These are phyloP conservation scores for Drosophila leontia DNA, from an alignment of 1,140 invertebrate species.

Conservation along the genomic window DNA sequence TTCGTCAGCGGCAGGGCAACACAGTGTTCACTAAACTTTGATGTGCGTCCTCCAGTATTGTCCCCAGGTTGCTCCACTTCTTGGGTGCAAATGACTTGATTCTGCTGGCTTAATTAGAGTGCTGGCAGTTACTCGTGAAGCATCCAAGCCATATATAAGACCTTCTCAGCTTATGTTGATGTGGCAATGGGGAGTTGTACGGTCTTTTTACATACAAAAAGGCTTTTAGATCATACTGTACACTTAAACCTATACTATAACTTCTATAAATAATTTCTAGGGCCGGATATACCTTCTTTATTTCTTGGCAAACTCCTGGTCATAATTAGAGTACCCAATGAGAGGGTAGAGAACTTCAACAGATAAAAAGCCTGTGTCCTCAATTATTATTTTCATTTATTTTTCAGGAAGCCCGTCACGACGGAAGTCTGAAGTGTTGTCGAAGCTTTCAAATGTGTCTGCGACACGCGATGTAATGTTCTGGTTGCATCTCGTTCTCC, in stretches of 20 bases:
- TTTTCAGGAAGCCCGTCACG: slow-evolving; percentile 30
- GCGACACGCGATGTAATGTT: slow-evolving; percentile 74
- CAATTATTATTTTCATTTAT: slow-evolving; percentile 53
- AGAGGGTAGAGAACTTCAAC: neutral
- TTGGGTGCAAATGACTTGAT: slow-evolving; percentile 6
- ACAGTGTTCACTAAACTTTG: slow-evolving; percentile 38
- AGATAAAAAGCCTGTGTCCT: slow-evolving; percentile 41
- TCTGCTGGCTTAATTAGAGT: slow-evolving; percentile 27
- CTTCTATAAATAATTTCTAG: too few species aligned
- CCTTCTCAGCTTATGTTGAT: neutral
- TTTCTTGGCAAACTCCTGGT: neutral
- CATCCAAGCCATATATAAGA: neutral
- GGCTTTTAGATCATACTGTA: neutral
- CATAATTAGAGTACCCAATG: neutral
- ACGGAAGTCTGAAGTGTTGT: slow-evolving; percentile 78
- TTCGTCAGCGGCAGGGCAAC: slow-evolving; percentile 55
- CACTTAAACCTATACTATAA: too few species aligned
- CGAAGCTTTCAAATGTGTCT: slow-evolving; percentile 77
- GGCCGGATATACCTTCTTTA: neutral
- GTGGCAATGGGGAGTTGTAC: neutral
- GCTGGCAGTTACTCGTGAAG: slow-evolving; percentile 1
- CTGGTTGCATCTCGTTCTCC: slow-evolving; percentile 28
- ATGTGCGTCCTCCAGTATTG: slow-evolving; percentile 17
- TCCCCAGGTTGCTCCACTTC: slow-evolving; percentile 30
- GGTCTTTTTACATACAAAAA: too few species aligned